Evolutionary conservation across 2,797 vertebrate genomes (phyloP), one percentile per base, ranked within the genome.

Genomic region (Glossophaga mutica): DNA sequence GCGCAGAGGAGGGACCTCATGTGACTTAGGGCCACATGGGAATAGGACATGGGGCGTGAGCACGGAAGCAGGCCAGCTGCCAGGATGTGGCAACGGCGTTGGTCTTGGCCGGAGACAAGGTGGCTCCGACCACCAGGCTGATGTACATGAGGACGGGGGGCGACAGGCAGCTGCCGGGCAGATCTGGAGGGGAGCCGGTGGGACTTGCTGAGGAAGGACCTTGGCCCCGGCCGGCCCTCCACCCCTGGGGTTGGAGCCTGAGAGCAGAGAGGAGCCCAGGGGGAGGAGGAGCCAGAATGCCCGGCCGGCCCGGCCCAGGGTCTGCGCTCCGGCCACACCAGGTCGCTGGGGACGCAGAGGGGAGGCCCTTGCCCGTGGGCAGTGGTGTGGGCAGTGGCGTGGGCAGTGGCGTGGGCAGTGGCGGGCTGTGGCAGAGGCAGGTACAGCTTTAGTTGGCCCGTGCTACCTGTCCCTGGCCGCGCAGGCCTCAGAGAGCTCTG

Each of bases 61-160:
- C 34, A n/a, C 24, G 39, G 74, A 29, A 24, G 10, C 37, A 16
- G 19, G 46, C 26, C 46, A 2, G 18, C 21, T 15, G 1, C 2
- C 37, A 76, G 50, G 57, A 1, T 2, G 37, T 0, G 1, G 76
- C 2, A 0, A 10, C 37, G 16, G 26, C 21, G 0, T 2, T n/a
- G 74, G 68, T 19, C 37, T 19, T 26, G 83, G 32, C 14, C 5
- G 11, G 78, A 77, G 34, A 7, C 19, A 15, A 2, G 68, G 71
- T 2, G 2, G 37, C 77, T 48, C 26, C 34, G 14, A 2, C 50
- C 57, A 10, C 55, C 55, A 34, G 57, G 50, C 70, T 34, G n/a
- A 11, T 42, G 34, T 34, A 9, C 2, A 0, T 8, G 26, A 18
- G 77, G 2, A 6, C 19, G 9, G 76, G 1, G 4, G 57, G 76